Evolutionary conservation across 1,140 invertebrate genomes (phyloP), one percentile per base, ranked within the genome.

Genomic region (Drosophila baimaii): DNA sequence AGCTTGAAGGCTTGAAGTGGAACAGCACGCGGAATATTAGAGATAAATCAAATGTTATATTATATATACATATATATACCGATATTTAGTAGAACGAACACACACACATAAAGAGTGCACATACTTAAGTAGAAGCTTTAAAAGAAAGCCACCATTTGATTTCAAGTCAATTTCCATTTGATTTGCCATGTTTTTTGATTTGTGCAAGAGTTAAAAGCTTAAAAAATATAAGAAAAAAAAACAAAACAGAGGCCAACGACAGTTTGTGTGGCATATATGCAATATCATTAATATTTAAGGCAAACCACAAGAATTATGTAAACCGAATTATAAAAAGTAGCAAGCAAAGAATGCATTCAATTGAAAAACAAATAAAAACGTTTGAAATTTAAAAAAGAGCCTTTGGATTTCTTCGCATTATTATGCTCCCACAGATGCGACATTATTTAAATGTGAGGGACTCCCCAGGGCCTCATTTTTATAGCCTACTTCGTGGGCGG

Each of bases 181-280:
- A 79, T 77, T 73, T 83, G 77, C 65, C 49, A 78, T 82, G 61
- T 52, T 68, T 61, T 74, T 55, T 79, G 23, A 73, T 68, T 88
- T 88, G 63, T 73, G 79, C 70, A 62, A 78, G 57, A 70, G 43
- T 71, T 81, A 46, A 59, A 81, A 75, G 82, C 79, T 85, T 86
- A 63, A 64, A 63, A 21, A 25, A 19, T 23, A 15, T 23, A 63
- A n/a, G 2, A 5, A 17, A 29, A 49, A 23, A 29, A 49, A 72
- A 66, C 3, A 61, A 71, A 64, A 62, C 27, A 62, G 55, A 65
- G 72, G 73, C 73, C 63, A 79, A 64, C 54, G 52, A 46, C 78
- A 56, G 77, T 76, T 78, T 81, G 76, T 68, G 83, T 88, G 83
- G 83, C 83, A 80, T 89, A 89, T 83, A 89, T 83, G 84, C 83